phyloP scores from a whole-genome alignment of 2,113 vertebrate species.

The Periophthalmus modestus region DNA sequence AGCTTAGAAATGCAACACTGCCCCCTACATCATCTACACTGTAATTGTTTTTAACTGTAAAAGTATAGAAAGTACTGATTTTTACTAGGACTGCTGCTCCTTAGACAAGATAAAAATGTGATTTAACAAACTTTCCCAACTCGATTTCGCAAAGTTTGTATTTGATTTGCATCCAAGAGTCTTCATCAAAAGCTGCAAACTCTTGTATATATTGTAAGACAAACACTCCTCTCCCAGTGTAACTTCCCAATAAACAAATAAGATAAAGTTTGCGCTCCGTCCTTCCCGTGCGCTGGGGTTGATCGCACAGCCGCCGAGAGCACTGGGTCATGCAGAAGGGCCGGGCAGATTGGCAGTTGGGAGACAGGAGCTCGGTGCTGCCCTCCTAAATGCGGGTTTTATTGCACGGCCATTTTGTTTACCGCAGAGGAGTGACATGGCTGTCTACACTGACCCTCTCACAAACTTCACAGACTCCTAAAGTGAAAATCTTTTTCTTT shows the following conservation, averaged over 20 bases:
- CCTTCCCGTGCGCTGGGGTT: conserved; percentile 55
- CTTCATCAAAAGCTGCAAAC: background rate
- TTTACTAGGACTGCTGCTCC: background rate
- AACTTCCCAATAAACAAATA: conserved; percentile 54
- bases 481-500: conserved; percentile 32
- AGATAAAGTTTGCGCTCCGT: conserved; percentile 35
- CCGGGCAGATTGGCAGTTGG: conserved; percentile 46
- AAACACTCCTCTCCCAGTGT: conserved; percentile 21
- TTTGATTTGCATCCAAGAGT: background rate
- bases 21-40: too few relatives aligned
- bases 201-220: conserved; percentile 12
- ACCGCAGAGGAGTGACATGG: conserved; percentile 35
- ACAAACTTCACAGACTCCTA: conserved; percentile 27
- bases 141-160: background rate
- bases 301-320: conserved; percentile 49
- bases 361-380: conserved; percentile 37
- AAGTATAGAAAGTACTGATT: background rate
- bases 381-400: conserved; percentile 60
- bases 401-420: conserved; percentile 66
- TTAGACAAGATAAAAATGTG: background rate
- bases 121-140: background rate
- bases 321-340: conserved; percentile 34
- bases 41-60: background rate
- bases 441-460: conserved; percentile 44
- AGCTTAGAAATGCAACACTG: background rate